Percentiles rank a stretch among this genome's conserved stretches.
Evolutionary conservation across 1,140 invertebrate species (phyloP).

Genomic region (Eriocheir sinensis): DNA sequence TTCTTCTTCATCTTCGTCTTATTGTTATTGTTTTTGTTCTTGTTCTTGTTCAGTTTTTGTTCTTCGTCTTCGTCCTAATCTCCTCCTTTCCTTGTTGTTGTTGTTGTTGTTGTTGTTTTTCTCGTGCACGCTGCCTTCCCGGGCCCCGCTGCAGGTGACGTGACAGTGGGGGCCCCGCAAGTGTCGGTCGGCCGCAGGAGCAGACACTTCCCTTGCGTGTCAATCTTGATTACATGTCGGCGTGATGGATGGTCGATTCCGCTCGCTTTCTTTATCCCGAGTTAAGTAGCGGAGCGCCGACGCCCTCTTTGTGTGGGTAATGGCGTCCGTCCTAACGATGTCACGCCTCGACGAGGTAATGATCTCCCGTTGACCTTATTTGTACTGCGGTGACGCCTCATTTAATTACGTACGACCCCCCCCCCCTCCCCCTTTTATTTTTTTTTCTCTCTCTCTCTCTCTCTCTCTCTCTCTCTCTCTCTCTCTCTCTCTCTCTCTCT

Average conservation of each 20-base stretch:
- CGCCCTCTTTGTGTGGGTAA: background rate
- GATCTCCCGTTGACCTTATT: background rate
- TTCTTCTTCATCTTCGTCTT: too few relatives aligned
- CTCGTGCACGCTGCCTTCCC: background rate
- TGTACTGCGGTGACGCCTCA: constrained; percentile 7
- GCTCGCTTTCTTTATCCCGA: background rate
- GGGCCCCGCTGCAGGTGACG: background rate
- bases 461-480: constrained; percentile 20
- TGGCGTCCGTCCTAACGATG: background rate
- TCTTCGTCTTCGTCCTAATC: too few relatives aligned
- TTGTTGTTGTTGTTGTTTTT: too few relatives aligned
- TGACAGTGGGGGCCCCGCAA: background rate
- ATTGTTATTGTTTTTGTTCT: too few relatives aligned
- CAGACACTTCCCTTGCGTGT: background rate
- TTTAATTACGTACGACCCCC: background rate
- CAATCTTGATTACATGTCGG: constrained; percentile 24
- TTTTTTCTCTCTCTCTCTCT: constrained; percentile 47
- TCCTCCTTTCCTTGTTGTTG: too few relatives aligned
- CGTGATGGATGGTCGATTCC: background rate
- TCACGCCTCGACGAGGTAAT: background rate
- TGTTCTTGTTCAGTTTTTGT: too few relatives aligned
- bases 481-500: constrained; percentile 38
- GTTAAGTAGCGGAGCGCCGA: background rate
- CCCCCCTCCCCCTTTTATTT: background rate
- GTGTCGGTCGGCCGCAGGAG: background rate